These are phyloP conservation scores for Euspilapteryx auroguttella DNA, from an alignment of 2,888 invertebrate genomes.

Conservation along the genomic window DNA sequence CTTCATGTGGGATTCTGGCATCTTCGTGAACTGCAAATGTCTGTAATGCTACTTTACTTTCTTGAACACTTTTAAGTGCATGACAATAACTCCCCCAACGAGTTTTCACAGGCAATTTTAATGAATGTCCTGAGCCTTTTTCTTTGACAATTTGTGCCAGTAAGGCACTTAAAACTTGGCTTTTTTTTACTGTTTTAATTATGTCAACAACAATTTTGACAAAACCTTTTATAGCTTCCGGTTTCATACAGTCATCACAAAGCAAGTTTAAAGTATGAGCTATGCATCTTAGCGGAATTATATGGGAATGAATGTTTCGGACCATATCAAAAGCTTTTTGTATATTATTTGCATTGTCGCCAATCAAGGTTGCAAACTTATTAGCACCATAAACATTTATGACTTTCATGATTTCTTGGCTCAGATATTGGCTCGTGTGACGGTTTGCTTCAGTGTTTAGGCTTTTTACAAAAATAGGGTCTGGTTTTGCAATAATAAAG, in stretches of 20 bases:
- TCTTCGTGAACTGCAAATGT: constrained; percentile 10
- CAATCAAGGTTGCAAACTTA: constrained; percentile 8
- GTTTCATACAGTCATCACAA: constrained; percentile 7
- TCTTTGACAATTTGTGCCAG: constrained; percentile 9
- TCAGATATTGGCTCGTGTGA: constrained; percentile 7
- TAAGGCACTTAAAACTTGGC: constrained; percentile 7
- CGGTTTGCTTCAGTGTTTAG: constrained; percentile 6
- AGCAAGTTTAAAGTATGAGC: constrained; percentile 9
- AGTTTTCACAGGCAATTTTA: constrained; percentile 10
- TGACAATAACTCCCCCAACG: constrained; percentile 10
- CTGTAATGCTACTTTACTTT: constrained; percentile 8
- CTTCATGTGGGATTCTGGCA: constrained; percentile 7
- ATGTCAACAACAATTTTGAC: constrained; percentile 5
- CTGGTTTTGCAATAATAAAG: constrained; percentile 1
- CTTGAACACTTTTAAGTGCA: constrained; percentile 8
- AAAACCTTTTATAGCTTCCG: constrained; percentile 1
- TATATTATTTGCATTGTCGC: constrained; percentile 9
- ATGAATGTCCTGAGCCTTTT: constrained; percentile 9
- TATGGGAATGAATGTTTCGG: constrained; percentile 1
- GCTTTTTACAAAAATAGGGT: constrained; percentile 7
- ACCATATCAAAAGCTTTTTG: constrained; percentile 9
- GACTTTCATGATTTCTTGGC: constrained; percentile 7
- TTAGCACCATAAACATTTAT: constrained; percentile 6
- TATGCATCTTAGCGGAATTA: constrained; percentile 7
- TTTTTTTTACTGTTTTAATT: constrained; percentile 8